These are phyloP conservation scores for Columba janthina DNA, from an alignment of 2,113 vertebrate genomes.

Conservation along the genomic window DNA sequence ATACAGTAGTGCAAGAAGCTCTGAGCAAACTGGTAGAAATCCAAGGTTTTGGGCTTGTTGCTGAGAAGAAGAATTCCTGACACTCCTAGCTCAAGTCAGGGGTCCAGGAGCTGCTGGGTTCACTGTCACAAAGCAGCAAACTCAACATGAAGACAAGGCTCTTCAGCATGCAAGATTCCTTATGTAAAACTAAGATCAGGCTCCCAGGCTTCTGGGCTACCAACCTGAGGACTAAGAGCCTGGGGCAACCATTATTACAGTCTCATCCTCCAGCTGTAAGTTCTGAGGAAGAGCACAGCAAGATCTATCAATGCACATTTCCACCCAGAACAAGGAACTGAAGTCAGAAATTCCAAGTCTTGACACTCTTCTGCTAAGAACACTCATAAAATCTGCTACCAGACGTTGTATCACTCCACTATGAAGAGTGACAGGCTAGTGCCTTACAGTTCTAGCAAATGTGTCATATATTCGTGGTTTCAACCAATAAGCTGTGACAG, in stretches of 20 bases:
- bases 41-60: background rate
- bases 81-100: background rate
- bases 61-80: background rate
- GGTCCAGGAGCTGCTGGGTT: background rate
- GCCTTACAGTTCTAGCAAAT: background rate
- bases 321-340: background rate
- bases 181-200: background rate
- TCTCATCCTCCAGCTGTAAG: background rate
- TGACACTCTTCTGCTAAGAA: background rate
- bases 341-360: background rate
- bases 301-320: background rate
- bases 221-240: background rate
- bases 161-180: background rate
- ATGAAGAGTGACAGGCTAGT: background rate
- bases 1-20: background rate
- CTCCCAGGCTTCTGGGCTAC: background rate
- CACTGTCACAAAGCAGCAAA: background rate
- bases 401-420: background rate
- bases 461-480: background rate
- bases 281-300: background rate
- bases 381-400: background rate
- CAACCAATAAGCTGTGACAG: slow-evolving; percentile 2
- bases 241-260: background rate
- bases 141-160: background rate
- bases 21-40: background rate